Evolutionary conservation across 2,113 vertebrate genomes (phyloP).

Genomic region (Electrona antarctica): DNA sequence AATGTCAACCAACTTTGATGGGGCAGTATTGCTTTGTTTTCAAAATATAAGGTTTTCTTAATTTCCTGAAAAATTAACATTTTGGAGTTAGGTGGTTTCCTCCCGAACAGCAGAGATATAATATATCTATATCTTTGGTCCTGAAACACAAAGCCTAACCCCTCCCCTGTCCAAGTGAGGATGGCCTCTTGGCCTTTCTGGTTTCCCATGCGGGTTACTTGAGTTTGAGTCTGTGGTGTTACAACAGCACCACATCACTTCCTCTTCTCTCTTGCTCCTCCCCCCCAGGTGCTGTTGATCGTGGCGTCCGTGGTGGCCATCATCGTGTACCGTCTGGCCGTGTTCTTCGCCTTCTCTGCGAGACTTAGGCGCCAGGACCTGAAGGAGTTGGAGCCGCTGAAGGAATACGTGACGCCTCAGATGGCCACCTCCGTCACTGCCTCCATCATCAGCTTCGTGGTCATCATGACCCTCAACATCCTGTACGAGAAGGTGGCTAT

Average conservation of each 20-base stretch:
- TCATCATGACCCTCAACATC: slow-evolving; percentile 92
- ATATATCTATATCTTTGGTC: not conserved
- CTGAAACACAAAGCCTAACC: too few species aligned
- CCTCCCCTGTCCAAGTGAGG: too few species aligned
- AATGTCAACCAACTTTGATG: too few species aligned
- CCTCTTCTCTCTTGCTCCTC: not conserved
- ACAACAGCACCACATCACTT: not conserved
- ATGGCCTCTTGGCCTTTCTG: too few species aligned
- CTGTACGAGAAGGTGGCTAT: slow-evolving; percentile 93
- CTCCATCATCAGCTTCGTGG: slow-evolving; percentile 89
- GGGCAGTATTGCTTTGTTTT: too few species aligned
- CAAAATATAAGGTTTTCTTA: too few species aligned
- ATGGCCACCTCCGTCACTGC: slow-evolving; percentile 91
- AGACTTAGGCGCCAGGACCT: slow-evolving; percentile 70
- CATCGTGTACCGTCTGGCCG: slow-evolving; percentile 90
- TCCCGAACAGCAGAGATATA: not conserved
- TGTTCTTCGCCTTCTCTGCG: slow-evolving; percentile 87
- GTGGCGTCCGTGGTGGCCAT: slow-evolving; percentile 90
- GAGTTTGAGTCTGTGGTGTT: too few species aligned
- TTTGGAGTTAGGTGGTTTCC: too few species aligned
- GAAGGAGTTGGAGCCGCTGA: slow-evolving; percentile 80
- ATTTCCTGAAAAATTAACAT: too few species aligned
- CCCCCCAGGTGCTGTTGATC: slow-evolving; percentile 86
- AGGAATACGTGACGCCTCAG: slow-evolving; percentile 92
- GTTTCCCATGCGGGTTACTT: too few species aligned